Evolutionary conservation across 2,888 invertebrate species (phyloP), one percentile per base, ranked within the genome.

Genomic region (Volucella inflata): DNA sequence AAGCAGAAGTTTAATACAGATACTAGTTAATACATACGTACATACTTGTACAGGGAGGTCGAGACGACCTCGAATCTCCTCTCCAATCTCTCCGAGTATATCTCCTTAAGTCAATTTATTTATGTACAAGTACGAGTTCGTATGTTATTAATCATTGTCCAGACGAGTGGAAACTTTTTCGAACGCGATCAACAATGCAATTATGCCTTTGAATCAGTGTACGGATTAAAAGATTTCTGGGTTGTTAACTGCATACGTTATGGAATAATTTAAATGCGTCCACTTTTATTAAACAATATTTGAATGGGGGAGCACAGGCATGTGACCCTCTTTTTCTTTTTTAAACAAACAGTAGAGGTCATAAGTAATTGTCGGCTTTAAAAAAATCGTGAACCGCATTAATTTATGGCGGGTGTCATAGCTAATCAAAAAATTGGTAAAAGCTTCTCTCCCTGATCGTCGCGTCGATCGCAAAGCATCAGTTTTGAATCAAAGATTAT

Each of bases 151-250:
- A 50, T 76, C 59, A 71, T 53, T 9, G 17, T 16, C 65, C 77
- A 82, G 82, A 77, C 77, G 71, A 77, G 67, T 82, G 77, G 82
- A 82, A 82, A 77, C 46, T 60, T 70, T 70, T 62, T 38, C 42
- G n/a, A 67, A 38, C 70, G 42, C 48, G 62, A 79, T 59, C 44
- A 79, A 79, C 67, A 80, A 60, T 67, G 82, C 77, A 65, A 59
- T 59, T 36, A 60, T 50, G 40, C 14, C 38, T 40, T 36, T 2
- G 16, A 17, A 51, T 2, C 17, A 53, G 8, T 36, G 51, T 30
- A 53, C 14, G 48, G 8, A 70, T 48, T 48, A 46, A 46, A 44
- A 62, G 38, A 82, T 55, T 60, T 67, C 44, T 82, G 53, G 77
- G 72, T 60, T 77, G 82, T 82, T 82, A 82, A 82, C 82, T 65